Percentiles rank a stretch among this genome's conserved stretches.
Conservation (phyloP, 2,113 vertebrate species). For the Pseudois nayaur region DNA sequence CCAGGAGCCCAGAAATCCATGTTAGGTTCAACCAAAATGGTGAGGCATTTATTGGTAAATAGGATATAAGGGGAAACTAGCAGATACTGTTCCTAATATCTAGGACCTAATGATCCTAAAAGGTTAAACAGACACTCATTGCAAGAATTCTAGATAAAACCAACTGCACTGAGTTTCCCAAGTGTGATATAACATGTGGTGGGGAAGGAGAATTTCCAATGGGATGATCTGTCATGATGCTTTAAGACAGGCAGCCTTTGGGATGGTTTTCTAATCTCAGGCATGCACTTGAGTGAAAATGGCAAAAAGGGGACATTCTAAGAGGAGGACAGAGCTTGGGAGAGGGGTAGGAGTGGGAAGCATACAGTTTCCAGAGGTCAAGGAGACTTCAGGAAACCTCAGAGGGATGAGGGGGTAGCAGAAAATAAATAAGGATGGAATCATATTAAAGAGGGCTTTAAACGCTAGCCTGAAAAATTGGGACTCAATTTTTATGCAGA, state of each 20-base stretch:
- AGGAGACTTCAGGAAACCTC: background rate
- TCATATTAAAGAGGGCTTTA: background rate
- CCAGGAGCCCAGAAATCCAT: background rate
- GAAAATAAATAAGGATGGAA: background rate
- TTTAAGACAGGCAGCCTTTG: background rate
- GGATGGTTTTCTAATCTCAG: accelerated
- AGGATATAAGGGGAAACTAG: background rate
- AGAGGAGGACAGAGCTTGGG: background rate
- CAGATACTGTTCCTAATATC: accelerated
- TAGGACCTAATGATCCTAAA: background rate
- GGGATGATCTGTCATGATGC: background rate
- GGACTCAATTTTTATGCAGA: slow-evolving; percentile 29
- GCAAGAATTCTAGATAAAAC: background rate
- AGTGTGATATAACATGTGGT: background rate
- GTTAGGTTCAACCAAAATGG: background rate
- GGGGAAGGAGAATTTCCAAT: background rate
- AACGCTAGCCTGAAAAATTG: background rate
- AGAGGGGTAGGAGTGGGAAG: background rate
- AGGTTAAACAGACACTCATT: background rate
- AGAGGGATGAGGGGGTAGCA: background rate
- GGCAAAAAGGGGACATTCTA: background rate
- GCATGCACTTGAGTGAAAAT: background rate
- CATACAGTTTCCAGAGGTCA: background rate
- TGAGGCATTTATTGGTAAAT: background rate
- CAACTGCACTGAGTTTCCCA: background rate